Conservation (phyloP, 1,140 invertebrate species). For the Caenorhabditis elegans region DNA sequence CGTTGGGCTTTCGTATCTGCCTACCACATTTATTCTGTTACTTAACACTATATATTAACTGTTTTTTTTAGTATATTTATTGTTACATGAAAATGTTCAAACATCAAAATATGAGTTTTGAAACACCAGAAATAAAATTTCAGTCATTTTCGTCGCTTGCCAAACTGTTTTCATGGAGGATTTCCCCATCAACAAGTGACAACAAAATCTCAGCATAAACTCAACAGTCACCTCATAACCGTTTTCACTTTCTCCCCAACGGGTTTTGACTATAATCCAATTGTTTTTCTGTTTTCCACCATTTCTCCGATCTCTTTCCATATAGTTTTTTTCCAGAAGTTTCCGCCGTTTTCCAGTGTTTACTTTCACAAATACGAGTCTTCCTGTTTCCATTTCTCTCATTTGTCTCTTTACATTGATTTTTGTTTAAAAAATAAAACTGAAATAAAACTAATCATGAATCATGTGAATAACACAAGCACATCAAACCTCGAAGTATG, state of each 20-base stretch:
- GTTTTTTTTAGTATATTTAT: too few species aligned
- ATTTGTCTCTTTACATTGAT: not conserved
- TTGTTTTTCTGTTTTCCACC: constrained; percentile 2
- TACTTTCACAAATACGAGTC: not conserved
- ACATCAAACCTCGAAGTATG: not conserved
- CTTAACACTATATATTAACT: too few species aligned
- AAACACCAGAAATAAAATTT: not conserved
- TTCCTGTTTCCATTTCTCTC: not conserved
- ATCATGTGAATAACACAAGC: not conserved
- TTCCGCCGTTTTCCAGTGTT: not conserved
- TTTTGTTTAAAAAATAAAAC: not conserved
- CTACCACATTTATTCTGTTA: too few species aligned
- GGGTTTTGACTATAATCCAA: constrained; percentile 5
- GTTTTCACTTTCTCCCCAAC: not conserved
- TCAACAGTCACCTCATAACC: not conserved
- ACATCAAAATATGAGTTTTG: not conserved
- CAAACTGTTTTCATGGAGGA: constrained; percentile 25
- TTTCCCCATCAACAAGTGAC: constrained; percentile 31
- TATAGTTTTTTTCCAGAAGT: not conserved
- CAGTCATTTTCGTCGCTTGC: constrained; percentile 23
- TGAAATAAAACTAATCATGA: not conserved
- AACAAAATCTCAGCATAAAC: constrained; percentile 27
- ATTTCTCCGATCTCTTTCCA: not conserved
- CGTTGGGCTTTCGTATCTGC: too few species aligned
- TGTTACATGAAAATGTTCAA: not conserved